Percentiles rank a stretch among this genome's conserved stretches.
phyloP scores from a whole-genome alignment of 2,113 vertebrate species.

The Strix uralensis region DNA sequence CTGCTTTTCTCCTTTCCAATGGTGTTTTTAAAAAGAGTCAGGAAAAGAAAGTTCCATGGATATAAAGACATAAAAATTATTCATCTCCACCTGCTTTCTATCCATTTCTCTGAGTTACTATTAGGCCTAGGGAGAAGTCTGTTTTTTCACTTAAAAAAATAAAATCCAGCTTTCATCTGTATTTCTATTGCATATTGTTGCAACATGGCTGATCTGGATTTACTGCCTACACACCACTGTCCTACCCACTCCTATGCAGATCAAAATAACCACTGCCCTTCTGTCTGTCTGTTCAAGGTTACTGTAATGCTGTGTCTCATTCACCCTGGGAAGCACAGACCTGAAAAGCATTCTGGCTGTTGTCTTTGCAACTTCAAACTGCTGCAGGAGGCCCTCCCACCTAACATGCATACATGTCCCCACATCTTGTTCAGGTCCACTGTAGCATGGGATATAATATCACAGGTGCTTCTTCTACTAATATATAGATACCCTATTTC shows the following conservation, averaged over 20 bases:
- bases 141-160: neutral
- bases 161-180: neutral
- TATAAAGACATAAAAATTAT: neutral
- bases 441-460: neutral
- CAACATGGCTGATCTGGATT: neutral
- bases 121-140: neutral
- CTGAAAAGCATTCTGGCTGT: neutral
- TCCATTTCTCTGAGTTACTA: neutral
- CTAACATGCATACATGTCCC: neutral
- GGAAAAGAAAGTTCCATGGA: neutral
- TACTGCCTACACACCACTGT: neutral
- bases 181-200: neutral
- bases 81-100: neutral
- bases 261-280: neutral
- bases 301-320: accelerated
- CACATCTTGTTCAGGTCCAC: neutral
- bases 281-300: neutral
- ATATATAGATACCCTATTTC: neutral
- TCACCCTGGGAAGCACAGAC: neutral
- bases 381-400: neutral
- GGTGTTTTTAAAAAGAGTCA: neutral
- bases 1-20: neutral
- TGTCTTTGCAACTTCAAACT: neutral
- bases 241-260: neutral
- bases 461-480: neutral